A percentile compares a stretch with the other conserved stretches of the same genome.
These are phyloP conservation scores for Drosophila funebris DNA, from an alignment of 1,140 invertebrate genomes.

Conservation along the genomic window DNA sequence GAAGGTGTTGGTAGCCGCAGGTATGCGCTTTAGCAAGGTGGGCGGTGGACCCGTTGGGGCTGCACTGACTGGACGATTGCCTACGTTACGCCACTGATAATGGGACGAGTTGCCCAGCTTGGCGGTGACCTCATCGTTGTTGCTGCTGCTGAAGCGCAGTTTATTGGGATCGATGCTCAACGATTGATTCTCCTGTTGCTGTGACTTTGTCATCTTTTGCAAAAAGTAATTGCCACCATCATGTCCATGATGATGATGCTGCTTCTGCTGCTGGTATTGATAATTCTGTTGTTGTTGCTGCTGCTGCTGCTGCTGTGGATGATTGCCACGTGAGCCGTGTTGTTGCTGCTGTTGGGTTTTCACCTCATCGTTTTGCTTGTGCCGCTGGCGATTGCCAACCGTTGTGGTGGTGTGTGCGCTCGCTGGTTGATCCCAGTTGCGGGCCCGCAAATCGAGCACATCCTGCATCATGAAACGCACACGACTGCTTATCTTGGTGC, in stretches of 20 bases:
- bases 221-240: conserved; percentile 65
- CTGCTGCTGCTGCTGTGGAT: conserved; percentile 22
- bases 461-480: conserved; percentile 90
- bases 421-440: conserved; percentile 88
- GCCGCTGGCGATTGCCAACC: conserved; percentile 40
- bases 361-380: conserved; percentile 51
- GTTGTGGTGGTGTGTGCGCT: background rate
- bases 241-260: conserved; percentile 53
- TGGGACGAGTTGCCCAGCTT: conserved; percentile 67
- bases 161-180: conserved; percentile 75
- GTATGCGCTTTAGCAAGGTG: conserved; percentile 49
- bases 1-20: background rate
- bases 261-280: conserved; percentile 49
- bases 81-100: conserved; percentile 67
- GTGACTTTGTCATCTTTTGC: conserved; percentile 59
- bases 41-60: conserved; percentile 26
- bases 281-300: conserved; percentile 37
- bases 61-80: conserved; percentile 59
- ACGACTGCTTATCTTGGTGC: conserved; percentile 73
- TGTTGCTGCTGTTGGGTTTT: conserved; percentile 45
- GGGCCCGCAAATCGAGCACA: conserved; percentile 93
- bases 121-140: conserved; percentile 51
- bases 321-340: conserved; percentile 17
- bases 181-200: conserved; percentile 73
- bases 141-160: conserved; percentile 67